Evolutionary conservation across 2,888 invertebrate genomes (phyloP), one percentile per base, ranked within the genome.

Genomic region (Hermodice carunculata): DNA sequence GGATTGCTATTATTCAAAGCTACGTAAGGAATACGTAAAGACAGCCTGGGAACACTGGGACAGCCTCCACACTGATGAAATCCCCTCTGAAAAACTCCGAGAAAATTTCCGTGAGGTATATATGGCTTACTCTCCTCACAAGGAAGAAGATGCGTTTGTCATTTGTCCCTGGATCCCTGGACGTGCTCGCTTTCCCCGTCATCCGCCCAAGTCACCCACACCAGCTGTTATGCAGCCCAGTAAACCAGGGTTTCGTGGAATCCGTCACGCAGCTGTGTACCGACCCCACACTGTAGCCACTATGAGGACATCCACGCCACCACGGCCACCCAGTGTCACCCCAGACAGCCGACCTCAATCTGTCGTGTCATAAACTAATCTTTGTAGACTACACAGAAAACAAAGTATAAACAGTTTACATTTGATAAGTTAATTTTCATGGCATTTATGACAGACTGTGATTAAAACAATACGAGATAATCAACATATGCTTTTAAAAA

Each of bases 81-180:
- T 77, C 31, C 61, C 64, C 14, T 74, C 78, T 2, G 65, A 67
- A 32, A 77, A 75, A 46, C 64, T 78, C 1, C 51, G 22, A 14
- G 69, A 75, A 22, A 76, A 72, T 52, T 78, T 80, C 71, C 61
- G 72, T 19, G 64, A 56, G 22, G 73, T 77, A 4, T 80, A 76
- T 64, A 49, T 66, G 5, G 74, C 77, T n/a, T 80, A 80, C 49
- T 78, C 78, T 6, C 79, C 79, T 6, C 76, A 75, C 40, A 71
- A 75, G 34, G 74, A 76, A 49, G 76, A 76, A 40, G 75, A 76
- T 44, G 75, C 76, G 3, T 79, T 79, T 64, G 77, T 78, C n/a
- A 73, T 79, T 24, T 74, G 72, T 51, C 79, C 78, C 4, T 80
- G 79, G 79, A 76, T 75, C 37, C 77, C 77, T 2, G 78, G 76